Percentiles rank a stretch among this genome's conserved stretches.
Evolutionary conservation across 1,140 invertebrate genomes (phyloP).

Genomic region (Saxidomus purpurata): DNA sequence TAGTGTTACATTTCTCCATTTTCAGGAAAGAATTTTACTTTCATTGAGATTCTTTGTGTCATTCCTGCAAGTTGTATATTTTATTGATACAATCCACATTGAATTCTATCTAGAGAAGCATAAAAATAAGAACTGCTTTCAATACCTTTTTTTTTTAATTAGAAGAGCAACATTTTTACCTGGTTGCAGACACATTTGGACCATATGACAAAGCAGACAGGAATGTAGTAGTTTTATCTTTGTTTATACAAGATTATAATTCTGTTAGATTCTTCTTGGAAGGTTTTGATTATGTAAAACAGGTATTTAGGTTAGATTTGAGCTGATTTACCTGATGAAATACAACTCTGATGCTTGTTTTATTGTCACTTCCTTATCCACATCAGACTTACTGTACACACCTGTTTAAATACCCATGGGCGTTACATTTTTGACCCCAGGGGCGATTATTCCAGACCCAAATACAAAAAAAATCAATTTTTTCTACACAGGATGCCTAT

Average conservation of each 20-base stretch:
- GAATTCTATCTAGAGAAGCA: too few species aligned
- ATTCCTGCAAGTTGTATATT: too few species aligned
- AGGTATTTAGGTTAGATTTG: slow-evolving; percentile 39
- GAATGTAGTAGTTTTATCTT: slow-evolving; percentile 45
- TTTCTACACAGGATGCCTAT: too few species aligned
- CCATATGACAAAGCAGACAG: slow-evolving; percentile 9
- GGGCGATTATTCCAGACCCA: too few species aligned
- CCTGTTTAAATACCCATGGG: background rate
- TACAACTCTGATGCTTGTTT: background rate
- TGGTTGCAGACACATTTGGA: background rate
- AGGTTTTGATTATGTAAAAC: slow-evolving; percentile 8
- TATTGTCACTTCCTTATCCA: background rate
- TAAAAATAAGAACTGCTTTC: too few species aligned
- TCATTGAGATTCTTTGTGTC: too few species aligned
- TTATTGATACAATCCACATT: too few species aligned
- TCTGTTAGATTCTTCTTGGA: slow-evolving; percentile 12
- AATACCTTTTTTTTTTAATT: too few species aligned
- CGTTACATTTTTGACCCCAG: too few species aligned
- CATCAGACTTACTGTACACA: background rate
- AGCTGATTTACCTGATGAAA: slow-evolving; percentile 1
- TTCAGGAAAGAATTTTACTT: too few species aligned
- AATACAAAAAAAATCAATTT: too few species aligned
- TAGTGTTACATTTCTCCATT: too few species aligned
- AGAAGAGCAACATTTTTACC: background rate
- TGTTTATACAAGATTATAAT: slow-evolving; percentile 44